Conservation (phyloP, 2,888 invertebrate species). For the Anarsia innoxiella region DNA sequence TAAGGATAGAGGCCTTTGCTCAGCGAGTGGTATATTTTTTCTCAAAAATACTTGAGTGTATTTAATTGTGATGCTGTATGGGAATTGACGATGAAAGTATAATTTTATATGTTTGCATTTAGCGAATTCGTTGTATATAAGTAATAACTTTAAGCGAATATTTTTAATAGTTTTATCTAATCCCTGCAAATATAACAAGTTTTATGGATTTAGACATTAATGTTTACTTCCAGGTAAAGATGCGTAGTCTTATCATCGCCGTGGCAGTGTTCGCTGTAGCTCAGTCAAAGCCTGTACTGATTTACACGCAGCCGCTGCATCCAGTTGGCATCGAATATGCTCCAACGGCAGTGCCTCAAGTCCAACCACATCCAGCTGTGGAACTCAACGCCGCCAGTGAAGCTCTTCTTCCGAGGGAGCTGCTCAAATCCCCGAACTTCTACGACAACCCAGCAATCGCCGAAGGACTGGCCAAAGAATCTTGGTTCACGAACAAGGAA, state of each 20-base stretch:
- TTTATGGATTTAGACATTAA: too few relatives aligned
- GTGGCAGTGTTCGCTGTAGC: conserved; percentile 52
- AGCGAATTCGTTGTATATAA: too few relatives aligned
- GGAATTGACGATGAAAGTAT: too few relatives aligned
- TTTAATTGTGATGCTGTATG: too few relatives aligned
- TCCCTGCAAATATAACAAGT: too few relatives aligned
- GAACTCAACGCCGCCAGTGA: conserved; percentile 82
- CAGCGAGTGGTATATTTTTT: too few relatives aligned
- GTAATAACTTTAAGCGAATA: too few relatives aligned
- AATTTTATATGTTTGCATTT: too few relatives aligned
- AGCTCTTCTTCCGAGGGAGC: conserved; percentile 80
- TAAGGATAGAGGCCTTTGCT: too few relatives aligned
- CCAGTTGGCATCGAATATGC: conserved; percentile 69
- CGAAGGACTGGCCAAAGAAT: conserved; percentile 83
- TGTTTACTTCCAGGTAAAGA: too few relatives aligned
- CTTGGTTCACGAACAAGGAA: conserved; percentile 86
- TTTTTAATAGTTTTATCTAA: too few relatives aligned
- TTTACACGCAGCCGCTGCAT: conserved; percentile 61
- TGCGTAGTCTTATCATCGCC: conserved; percentile 43
- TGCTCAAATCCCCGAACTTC: conserved; percentile 79
- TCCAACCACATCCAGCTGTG: conserved; percentile 81
- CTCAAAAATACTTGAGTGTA: too few relatives aligned
- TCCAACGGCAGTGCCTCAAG: conserved; percentile 36
- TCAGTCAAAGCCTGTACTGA: conserved; percentile 61
- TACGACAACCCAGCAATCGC: conserved; percentile 86